Conservation (phyloP, 2,797 vertebrate genomes). For the Sparus aurata region DNA sequence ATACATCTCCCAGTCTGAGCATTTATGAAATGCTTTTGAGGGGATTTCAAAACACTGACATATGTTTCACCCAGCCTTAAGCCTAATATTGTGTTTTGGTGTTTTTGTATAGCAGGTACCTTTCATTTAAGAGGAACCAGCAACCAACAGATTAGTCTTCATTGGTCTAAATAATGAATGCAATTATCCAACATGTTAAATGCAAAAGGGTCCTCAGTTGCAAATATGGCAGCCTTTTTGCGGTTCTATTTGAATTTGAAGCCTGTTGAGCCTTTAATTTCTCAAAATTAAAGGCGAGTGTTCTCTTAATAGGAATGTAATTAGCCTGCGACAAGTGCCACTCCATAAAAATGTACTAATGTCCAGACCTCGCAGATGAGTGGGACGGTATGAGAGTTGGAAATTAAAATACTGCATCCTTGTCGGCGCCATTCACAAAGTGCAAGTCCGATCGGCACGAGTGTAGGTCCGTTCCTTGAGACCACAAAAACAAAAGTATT, state of each 20-base stretch:
- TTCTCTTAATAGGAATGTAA: constrained; percentile 54
- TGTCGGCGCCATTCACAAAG: not conserved
- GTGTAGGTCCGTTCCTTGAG: not conserved
- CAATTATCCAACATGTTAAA: constrained; percentile 35
- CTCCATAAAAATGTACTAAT: constrained; percentile 55
- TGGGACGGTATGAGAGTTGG: constrained; percentile 48
- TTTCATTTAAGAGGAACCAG: constrained; percentile 25
- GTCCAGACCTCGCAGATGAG: constrained; percentile 54
- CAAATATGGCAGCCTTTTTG: constrained; percentile 12
- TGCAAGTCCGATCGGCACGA: constrained; percentile 8
- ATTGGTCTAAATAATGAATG: constrained; percentile 36
- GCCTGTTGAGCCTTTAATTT: constrained; percentile 37
- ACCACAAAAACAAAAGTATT: not conserved
- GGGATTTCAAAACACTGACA: too few relatives aligned
- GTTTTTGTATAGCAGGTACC: not conserved
- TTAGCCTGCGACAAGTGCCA: constrained; percentile 47
- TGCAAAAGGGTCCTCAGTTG: constrained; percentile 25
- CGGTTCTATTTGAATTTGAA: constrained; percentile 19
- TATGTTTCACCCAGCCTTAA: too few relatives aligned
- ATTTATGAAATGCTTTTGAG: too few relatives aligned
- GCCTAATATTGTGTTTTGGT: not conserved
- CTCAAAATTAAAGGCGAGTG: constrained; percentile 48
- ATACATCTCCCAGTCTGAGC: too few relatives aligned
- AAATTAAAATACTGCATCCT: constrained; percentile 43
- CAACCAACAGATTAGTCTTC: constrained; percentile 11